phyloP scores from a whole-genome alignment of 1,140 invertebrate genomes.

The Zophobas atratus region DNA sequence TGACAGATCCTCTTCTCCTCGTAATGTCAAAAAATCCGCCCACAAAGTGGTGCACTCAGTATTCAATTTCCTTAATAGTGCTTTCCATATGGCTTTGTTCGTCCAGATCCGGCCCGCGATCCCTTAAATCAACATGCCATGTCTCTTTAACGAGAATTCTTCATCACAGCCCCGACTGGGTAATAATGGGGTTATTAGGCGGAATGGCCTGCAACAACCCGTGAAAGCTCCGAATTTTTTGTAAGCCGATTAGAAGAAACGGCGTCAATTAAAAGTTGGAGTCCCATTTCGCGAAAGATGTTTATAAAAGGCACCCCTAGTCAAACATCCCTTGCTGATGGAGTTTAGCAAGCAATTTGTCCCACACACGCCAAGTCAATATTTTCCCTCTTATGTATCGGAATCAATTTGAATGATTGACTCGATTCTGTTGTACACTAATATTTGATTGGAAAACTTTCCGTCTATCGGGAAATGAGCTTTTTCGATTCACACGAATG shows the following conservation, averaged over 20 bases:
- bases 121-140: slow-evolving; percentile 21
- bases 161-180: background rate
- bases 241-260: slow-evolving; percentile 31
- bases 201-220: background rate
- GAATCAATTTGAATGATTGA: slow-evolving; percentile 42
- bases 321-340: slow-evolving; percentile 37
- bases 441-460: slow-evolving; percentile 21
- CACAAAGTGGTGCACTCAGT: too few relatives aligned
- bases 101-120: background rate
- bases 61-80: slow-evolving; percentile 18
- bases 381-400: slow-evolving; percentile 34
- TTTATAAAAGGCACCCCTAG: slow-evolving; percentile 30
- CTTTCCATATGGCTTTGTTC: slow-evolving; percentile 4
- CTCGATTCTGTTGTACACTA: slow-evolving; percentile 31
- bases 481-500: slow-evolving; percentile 9
- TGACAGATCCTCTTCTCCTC: background rate
- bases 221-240: background rate
- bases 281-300: slow-evolving; percentile 2
- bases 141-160: slow-evolving; percentile 19
- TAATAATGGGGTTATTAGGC: slow-evolving; percentile 12
- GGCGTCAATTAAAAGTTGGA: slow-evolving; percentile 28
- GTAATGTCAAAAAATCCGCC: background rate
- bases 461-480: slow-evolving; percentile 24
- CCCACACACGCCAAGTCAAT: slow-evolving; percentile 39
- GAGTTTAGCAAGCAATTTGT: slow-evolving; percentile 43